Evolutionary conservation across 2,888 invertebrate species (phyloP).

Genomic region (Melanostoma mellinum): DNA sequence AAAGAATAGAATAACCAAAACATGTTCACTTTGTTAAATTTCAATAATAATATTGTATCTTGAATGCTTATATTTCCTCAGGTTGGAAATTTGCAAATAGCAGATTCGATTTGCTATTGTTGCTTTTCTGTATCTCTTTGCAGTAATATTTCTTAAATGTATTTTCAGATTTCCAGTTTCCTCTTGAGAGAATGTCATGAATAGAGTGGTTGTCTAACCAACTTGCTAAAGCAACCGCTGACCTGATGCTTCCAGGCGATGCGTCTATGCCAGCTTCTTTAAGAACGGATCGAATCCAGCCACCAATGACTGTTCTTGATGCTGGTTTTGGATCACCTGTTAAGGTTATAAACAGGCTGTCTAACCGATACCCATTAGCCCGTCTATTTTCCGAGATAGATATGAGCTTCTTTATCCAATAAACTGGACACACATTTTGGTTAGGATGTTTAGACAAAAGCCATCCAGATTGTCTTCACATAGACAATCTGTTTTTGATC

Average conservation of each 20-base stretch:
- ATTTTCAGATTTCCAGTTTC: constrained; percentile 26
- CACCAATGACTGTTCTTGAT: constrained; percentile 30
- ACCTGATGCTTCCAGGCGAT: constrained; percentile 27
- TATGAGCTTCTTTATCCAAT: constrained; percentile 7
- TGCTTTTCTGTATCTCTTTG: too few relatives aligned
- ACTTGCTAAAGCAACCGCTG: constrained; percentile 20
- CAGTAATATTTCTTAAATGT: too few relatives aligned
- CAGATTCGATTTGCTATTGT: too few relatives aligned
- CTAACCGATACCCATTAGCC: not conserved
- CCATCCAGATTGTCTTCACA: constrained; percentile 33
- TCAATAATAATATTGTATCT: too few relatives aligned
- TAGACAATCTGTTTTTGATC: constrained; percentile 33
- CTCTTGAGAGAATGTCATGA: constrained; percentile 11
- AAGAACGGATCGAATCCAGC: constrained; percentile 37
- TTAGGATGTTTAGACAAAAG: constrained; percentile 30
- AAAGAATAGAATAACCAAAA: too few relatives aligned
- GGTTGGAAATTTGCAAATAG: too few relatives aligned
- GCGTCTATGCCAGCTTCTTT: constrained; percentile 7
- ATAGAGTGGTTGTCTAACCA: constrained; percentile 35
- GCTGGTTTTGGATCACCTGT: constrained; percentile 3
- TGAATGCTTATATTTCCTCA: too few relatives aligned
- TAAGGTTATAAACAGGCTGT: constrained; percentile 21
- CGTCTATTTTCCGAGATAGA: constrained; percentile 22
- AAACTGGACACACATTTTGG: constrained; percentile 32
- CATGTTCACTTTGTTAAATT: too few relatives aligned